Base-by-base conservation (phyloP, 2,797 vertebrate species). In the Microchirus variegatus region DNA sequence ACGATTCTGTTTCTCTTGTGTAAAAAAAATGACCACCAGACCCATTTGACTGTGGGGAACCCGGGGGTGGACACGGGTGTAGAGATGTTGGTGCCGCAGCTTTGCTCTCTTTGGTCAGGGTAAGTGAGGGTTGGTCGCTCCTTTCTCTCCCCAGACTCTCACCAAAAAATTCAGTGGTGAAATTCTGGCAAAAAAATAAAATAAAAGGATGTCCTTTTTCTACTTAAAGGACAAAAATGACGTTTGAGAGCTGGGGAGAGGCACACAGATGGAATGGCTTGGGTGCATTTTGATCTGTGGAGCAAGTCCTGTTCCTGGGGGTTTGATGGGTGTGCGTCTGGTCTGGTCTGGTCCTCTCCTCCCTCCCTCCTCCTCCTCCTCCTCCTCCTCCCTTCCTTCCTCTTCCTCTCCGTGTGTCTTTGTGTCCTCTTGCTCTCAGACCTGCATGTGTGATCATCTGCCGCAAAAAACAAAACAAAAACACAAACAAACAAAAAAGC, bases 1-100 rank as follows among this genome's bases (percentile, higher is more conserved):
- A 89, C 85, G 87, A 87, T 87, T 85, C 90, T 84, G 91, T 83
- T 44, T 91, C 87, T 91, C 85, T 77, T 87, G 87, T 91, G 90
- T 88, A 86, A 90, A 92, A 87, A 86, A 90, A 92, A 87, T 75
- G 84, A 82, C 82, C 85, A 68, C 80, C 89, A 90, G 90, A 90
- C 81, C 89, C 88, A 75, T 87, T 86, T 89, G 90, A 90, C 86
- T 86, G 87, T 81, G 89, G 81, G 84, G n/a, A n/a, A n/a, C n/a
- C 48, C 82, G 78, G 82, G 82, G 89, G 84, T 80, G 89, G 83
- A 85, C 84, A 78, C 89, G 80, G 89, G 87, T 90, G 89, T 90
- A 91, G 89, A 91, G 89, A 86, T 84, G 87, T 88, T 86, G 84
- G 82, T n/a, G n/a, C 84, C 86, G 85, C 86, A 69, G 83, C 87